phyloP scores from a whole-genome alignment of 2,797 vertebrate genomes.

The Oryzias dopingdopingensis region DNA sequence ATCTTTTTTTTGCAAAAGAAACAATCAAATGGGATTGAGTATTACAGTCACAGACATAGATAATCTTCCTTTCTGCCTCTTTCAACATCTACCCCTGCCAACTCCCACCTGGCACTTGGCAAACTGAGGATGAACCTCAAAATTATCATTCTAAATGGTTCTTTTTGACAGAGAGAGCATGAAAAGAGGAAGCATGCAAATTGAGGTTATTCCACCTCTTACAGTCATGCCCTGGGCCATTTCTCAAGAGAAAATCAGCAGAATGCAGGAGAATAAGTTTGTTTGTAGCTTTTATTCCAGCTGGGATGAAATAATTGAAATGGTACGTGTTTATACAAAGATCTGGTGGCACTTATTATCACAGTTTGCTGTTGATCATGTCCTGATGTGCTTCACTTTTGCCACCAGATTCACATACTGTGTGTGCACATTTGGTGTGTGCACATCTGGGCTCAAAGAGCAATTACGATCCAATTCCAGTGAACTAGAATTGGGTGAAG shows the following conservation, averaged over 20 bases:
- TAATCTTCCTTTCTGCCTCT: background rate
- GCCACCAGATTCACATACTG: background rate
- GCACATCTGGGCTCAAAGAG: slow-evolving; percentile 25
- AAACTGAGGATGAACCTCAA: slow-evolving; percentile 36
- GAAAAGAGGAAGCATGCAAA: slow-evolving; percentile 33
- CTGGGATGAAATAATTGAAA: slow-evolving; percentile 57
- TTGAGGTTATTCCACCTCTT: slow-evolving; percentile 50
- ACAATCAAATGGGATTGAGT: slow-evolving; percentile 41
- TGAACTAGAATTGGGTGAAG: slow-evolving; percentile 21
- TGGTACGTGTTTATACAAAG: slow-evolving; percentile 39
- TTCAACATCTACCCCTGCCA: slow-evolving; percentile 18
- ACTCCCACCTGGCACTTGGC: slow-evolving; percentile 23
- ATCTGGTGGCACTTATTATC: slow-evolving; percentile 45
- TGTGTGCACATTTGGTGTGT: slow-evolving; percentile 15
- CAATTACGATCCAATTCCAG: slow-evolving; percentile 49
- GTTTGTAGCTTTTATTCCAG: slow-evolving; percentile 31
- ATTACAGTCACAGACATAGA: slow-evolving; percentile 31
- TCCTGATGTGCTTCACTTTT: slow-evolving; percentile 28
- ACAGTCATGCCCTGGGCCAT: slow-evolving; percentile 37
- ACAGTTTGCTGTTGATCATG: slow-evolving; percentile 22
- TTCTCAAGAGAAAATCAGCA: slow-evolving; percentile 22
- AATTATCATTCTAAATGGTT: slow-evolving; percentile 59
- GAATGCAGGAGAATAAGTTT: slow-evolving; percentile 39
- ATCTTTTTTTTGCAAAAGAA: slow-evolving; percentile 28
- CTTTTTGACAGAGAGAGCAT: slow-evolving; percentile 38